Evolutionary conservation across 2,113 vertebrate genomes (phyloP), one percentile per base, ranked within the genome.

Genomic region (Artemisiospiza belli): DNA sequence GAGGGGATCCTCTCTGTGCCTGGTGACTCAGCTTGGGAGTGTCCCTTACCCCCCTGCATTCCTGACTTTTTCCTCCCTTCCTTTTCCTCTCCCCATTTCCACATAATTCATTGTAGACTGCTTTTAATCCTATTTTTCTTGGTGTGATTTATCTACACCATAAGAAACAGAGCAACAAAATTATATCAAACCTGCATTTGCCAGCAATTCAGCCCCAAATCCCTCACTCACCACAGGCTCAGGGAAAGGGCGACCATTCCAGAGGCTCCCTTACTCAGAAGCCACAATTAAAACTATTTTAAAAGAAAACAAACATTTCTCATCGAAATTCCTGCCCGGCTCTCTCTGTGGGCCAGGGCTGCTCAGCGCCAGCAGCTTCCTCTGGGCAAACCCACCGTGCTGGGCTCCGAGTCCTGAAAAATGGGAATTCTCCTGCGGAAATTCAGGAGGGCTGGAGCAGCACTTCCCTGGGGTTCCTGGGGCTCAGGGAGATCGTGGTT

Each of bases 261-360:
- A 58, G 79, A 49, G 35, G n/a, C 49, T 95, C 63, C 76, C 31
- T 92, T 57, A 74, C 63, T 47, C 37, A 9, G 59, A 92, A 94
- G 78, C 58, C 91, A 76, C 83, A 92, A 90, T 90, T 83, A 83
- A 79, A 92, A 79, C 31, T 57, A 68, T 52, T 96, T 95, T 49
- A 83, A 88, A 94, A 83, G 91, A 73, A 94, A 94, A 85, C 70
- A 92, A 96, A 52, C 49, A 37, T 41, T 93, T 85, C 67, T 88
- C 75, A 83, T 90, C 47, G 58, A 63, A 84, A 88, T 47, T 85
- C 83, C 70, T 85, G 52, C 55, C 66, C 72, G 52, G 63, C 62
- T 88, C 0, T 19, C 20, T 1, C 49, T 23, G 1, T 1, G 3
- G 46, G 81, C 77, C 68, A 43, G 59, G 78, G 28, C 52, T 68